phyloP scores from a whole-genome alignment of 1,140 invertebrate genomes.

The Penaeus vannamei region DNA sequence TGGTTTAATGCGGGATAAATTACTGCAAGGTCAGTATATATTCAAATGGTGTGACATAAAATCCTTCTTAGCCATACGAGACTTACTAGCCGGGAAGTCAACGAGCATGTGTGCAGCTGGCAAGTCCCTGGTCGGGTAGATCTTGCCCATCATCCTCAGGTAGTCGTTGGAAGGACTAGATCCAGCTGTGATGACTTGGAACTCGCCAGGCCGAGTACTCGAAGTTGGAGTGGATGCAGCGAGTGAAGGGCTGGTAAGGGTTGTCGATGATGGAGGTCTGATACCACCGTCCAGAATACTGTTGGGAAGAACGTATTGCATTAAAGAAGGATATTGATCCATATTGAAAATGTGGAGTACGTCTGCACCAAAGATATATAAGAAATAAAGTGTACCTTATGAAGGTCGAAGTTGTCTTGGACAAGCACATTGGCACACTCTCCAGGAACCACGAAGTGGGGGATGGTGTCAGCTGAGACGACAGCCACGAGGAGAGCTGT shows the following conservation, averaged over 20 bases:
- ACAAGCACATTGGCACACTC: neutral
- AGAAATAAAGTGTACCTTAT: neutral
- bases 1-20: neutral
- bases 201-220: too few relatives aligned
- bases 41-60: too few relatives aligned
- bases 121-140: too few relatives aligned
- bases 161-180: too few relatives aligned
- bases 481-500: neutral
- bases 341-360: neutral
- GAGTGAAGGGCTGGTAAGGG: constrained; percentile 5
- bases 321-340: neutral
- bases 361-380: neutral
- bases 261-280: neutral
- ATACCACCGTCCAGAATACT: neutral
- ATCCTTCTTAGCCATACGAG: too few relatives aligned
- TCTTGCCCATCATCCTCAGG: too few relatives aligned
- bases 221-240: too few relatives aligned
- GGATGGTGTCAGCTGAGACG: neutral
- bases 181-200: too few relatives aligned
- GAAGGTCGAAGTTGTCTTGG: neutral
- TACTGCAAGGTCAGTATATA: neutral
- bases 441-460: neutral
- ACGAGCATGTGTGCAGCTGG: too few relatives aligned
- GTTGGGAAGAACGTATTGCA: neutral
- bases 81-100: too few relatives aligned